phyloP scores from a whole-genome alignment of 2,888 invertebrate species.

The Sepiola atlantica region DNA sequence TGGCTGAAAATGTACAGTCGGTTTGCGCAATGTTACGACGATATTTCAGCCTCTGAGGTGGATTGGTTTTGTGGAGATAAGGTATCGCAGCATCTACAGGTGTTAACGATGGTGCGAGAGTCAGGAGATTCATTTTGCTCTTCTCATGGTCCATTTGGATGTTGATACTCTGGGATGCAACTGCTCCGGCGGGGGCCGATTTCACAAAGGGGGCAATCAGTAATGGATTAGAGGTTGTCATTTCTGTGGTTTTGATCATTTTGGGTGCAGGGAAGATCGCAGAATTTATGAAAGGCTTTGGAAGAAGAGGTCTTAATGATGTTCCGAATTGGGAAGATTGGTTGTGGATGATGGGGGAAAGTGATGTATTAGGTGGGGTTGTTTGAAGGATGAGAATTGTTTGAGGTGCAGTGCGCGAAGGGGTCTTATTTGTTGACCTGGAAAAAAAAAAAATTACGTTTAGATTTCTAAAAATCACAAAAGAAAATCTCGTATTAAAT shows the following conservation, averaged over 20 bases:
- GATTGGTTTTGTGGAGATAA: neutral
- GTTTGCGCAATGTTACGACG: neutral
- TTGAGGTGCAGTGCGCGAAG: neutral
- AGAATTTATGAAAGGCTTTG: slow-evolving; percentile 49
- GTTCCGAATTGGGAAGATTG: neutral
- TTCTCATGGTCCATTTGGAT: neutral
- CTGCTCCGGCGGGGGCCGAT: neutral
- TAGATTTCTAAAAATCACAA: neutral
- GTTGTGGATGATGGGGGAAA: neutral
- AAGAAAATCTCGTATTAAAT: neutral
- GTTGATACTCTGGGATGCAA: neutral
- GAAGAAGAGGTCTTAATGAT: slow-evolving; percentile 48
- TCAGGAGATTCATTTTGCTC: neutral
- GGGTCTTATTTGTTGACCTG: neutral
- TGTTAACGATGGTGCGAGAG: neutral
- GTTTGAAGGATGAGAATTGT: slow-evolving; percentile 33
- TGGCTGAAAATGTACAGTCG: neutral
- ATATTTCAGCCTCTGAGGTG: neutral
- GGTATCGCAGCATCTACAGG: neutral
- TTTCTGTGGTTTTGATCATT: neutral
- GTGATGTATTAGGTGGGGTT: neutral
- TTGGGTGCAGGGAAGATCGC: neutral
- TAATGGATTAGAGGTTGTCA: neutral
- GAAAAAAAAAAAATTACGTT: neutral
- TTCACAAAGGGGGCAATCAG: neutral